Percentiles rank a stretch among this genome's conserved stretches.
Evolutionary conservation across 2,888 invertebrate genomes (phyloP).

Genomic region (Steromphala cineraria): DNA sequence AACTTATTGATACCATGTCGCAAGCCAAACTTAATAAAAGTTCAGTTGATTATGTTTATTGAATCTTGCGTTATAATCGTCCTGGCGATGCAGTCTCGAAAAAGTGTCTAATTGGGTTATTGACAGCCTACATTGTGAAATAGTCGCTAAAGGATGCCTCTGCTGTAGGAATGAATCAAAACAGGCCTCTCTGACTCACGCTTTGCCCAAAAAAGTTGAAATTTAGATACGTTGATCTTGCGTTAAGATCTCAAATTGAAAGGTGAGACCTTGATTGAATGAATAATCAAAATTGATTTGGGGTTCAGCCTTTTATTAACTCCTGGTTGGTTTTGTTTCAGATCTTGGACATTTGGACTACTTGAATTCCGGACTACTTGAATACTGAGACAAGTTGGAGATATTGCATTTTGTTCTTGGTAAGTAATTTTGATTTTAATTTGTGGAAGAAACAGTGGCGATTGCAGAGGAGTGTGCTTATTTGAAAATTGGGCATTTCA

Average conservation of each 20-base stretch:
- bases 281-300: background rate
- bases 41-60: conserved; percentile 12
- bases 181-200: background rate
- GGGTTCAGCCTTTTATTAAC: background rate
- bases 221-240: background rate
- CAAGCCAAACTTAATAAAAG: conserved; percentile 20
- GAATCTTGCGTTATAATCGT: conserved; percentile 2
- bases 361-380: background rate
- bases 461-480: too few species aligned
- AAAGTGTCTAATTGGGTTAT: conserved; percentile 10
- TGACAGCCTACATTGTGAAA: conserved; percentile 4
- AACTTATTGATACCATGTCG: conserved; percentile 12
- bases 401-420: background rate
- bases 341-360: background rate
- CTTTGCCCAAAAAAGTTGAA: background rate
- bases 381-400: background rate
- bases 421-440: background rate
- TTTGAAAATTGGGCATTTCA: too few species aligned
- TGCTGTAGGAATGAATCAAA: background rate
- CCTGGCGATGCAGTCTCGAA: background rate
- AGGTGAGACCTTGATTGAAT: conserved; percentile 6
- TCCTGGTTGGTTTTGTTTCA: background rate
- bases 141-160: background rate
- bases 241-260: conserved; percentile 3
- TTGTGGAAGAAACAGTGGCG: too few species aligned